Base-by-base conservation (phyloP, 2,113 vertebrate species). In the Taxidea taxus region DNA sequence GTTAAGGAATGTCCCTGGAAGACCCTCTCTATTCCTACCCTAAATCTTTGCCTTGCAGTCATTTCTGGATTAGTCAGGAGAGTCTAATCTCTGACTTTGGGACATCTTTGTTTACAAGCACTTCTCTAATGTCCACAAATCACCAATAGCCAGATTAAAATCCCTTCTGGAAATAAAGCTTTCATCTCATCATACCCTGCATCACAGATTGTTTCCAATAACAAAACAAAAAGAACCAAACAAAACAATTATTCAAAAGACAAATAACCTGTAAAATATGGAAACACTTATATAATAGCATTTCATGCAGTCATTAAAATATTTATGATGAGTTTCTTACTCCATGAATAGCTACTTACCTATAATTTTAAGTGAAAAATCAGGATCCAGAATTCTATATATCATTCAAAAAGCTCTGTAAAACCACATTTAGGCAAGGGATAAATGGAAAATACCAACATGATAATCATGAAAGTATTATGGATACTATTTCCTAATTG, bases 321-420 rank as follows among this genome's bases (percentile, higher is more conserved):
- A 68, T 60, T 91, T 94, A 39, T 85, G 4, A 74, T 77, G 49
- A 83, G 39, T 44, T 72, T 25, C 87, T 91, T 91, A 78, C 81
- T 66, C 13, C 51, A 51, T 0, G 5, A 77, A 49, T 80, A 96
- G 4, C 23, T 54, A 44, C 56, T 91, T 80, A 80, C 21, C 39
- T 42, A 58, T 74, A 84, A 89, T 51, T 95, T 95, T 82, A 78
- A 89, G 77, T 60, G 66, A 96, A 94, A 91, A 96, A 37, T 44
- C 25, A 96, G 70, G n/a, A 78, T 47, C 6, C 21, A 87, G 51
- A 92, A 83, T 83, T 96, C 37, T 72, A 49, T 74, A 37, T 31
- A 60, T 74, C 31, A 49, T 92, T 62, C 82, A 70, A 87, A 96
- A 95, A 81, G 78, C 23, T 96, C 74, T 31, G 29, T 80, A n/a